Evolutionary conservation across 2,797 vertebrate genomes (phyloP), one percentile per base, ranked within the genome.

Genomic region (Thripadectes ignobilis): DNA sequence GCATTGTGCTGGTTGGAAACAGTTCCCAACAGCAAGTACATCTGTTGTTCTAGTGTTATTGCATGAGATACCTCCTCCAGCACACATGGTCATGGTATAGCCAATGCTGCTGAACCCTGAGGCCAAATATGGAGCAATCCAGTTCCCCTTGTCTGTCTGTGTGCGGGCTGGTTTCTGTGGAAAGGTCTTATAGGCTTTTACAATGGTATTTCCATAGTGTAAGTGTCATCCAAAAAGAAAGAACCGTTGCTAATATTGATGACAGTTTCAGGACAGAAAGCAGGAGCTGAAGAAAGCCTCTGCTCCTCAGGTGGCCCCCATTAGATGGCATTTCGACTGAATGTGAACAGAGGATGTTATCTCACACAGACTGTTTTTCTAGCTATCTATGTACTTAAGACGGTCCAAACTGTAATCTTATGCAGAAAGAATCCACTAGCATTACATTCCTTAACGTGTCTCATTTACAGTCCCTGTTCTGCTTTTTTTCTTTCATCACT

Each of bases 381-480:
- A 36, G 21, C 22, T 72, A 9, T 12, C 8, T 34, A 26, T 46
- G n/a, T 71, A 43, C 30, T 77, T 71, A 61, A 32, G 0, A 0
- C 65, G 54, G n/a, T 77, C 49, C 75, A 87, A 80, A 89, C 32
- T 76, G 38, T 20, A 45, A 9, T 69, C 59, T 51, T 61, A n/a
- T 6, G 23, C 32, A 73, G 82, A 67, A 67, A 16, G 32, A n/a
- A 34, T 72, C 75, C 27, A 39, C 62, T 38, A 57, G 10, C 52
- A 55, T 32, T 68, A 16, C 1, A 4, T 90, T 51, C 29, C 27
- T 90, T 91, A 52, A 62, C 76, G 48, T 54, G 36, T 22, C 76
- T 7, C 2, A 23, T 61, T 90, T 92, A 57, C 23, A 63, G 49
- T 75, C 52, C n/a, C 8, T 48, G 32, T n/a, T 57, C 52, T 52